These are phyloP conservation scores for Scaptomyza parva DNA, from an alignment of 2,888 invertebrate species.

Conservation along the genomic window DNA sequence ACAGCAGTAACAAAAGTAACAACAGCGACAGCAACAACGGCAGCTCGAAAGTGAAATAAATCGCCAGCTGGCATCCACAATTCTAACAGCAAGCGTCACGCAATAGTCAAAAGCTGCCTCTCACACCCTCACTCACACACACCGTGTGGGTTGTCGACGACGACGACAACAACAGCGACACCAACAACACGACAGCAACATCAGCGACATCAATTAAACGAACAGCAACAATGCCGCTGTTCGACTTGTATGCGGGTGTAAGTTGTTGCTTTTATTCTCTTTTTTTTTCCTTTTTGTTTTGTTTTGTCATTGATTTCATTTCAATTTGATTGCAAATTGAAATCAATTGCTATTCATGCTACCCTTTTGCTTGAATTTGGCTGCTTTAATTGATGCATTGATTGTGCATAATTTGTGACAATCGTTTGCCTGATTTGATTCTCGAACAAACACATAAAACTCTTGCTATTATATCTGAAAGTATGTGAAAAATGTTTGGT, in stretches of 20 bases:
- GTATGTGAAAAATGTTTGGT: conserved; percentile 30
- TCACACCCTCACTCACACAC: conserved; percentile 7
- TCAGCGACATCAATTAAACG: conserved; percentile 70
- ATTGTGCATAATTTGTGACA: conserved; percentile 82
- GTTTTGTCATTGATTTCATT: conserved; percentile 80
- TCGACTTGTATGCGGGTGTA: conserved; percentile 71
- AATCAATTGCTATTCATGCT: conserved; percentile 67
- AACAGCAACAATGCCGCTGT: conserved; percentile 34
- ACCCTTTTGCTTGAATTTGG: conserved; percentile 44
- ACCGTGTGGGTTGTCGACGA: conserved; percentile 23
- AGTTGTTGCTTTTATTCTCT: conserved; percentile 52
- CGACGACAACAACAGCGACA: conserved; percentile 29
- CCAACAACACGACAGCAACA: conserved; percentile 32
- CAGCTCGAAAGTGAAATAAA: conserved; percentile 72
- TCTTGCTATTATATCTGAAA: background rate
- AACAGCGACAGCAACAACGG: conserved; percentile 10
- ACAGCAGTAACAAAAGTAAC: conserved; percentile 16
- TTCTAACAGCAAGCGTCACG: conserved; percentile 69
- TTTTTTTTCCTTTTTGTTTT: conserved; percentile 65
- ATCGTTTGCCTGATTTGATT: conserved; percentile 62
- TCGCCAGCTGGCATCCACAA: conserved; percentile 63
- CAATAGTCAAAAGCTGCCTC: conserved; percentile 54
- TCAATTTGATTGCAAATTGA: conserved; percentile 79
- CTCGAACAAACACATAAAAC: conserved; percentile 18
- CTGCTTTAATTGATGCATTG: conserved; percentile 78